Evolutionary conservation across 2,797 vertebrate genomes (phyloP).

Genomic region (Eleutherodactylus coqui): DNA sequence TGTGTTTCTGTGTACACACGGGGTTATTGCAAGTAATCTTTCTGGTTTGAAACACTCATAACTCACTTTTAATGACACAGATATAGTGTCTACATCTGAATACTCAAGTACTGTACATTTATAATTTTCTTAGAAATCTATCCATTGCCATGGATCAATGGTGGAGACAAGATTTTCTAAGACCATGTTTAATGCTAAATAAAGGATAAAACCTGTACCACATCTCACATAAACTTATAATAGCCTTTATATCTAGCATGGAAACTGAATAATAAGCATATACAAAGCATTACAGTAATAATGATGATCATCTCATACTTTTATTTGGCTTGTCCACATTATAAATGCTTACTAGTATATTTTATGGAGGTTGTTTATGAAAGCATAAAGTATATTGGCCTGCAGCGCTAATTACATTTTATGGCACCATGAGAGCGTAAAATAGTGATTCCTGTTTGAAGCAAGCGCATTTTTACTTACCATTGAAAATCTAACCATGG

Average conservation of each 20-base stretch:
- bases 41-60: too few species aligned
- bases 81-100: too few species aligned
- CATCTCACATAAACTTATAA: not conserved
- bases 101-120: too few species aligned
- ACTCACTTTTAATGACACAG: too few species aligned
- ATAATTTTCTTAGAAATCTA: too few species aligned
- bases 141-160: too few species aligned
- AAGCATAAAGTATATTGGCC: not conserved
- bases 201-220: not conserved
- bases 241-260: not conserved
- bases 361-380: constrained; percentile 16
- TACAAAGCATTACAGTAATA: constrained; percentile 1
- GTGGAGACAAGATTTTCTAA: too few species aligned
- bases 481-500: not conserved
- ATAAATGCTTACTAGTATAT: not conserved
- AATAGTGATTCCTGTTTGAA: not conserved
- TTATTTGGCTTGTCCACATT: constrained; percentile 22
- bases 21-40: too few species aligned
- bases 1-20: too few species aligned
- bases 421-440: not conserved
- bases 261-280: not conserved
- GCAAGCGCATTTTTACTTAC: not conserved
- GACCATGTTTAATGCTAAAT: not conserved
- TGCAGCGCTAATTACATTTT: not conserved
- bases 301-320: not conserved